Base-by-base conservation (phyloP, 2,888 invertebrate genomes). In the Tenthredo scrophulariae region DNA sequence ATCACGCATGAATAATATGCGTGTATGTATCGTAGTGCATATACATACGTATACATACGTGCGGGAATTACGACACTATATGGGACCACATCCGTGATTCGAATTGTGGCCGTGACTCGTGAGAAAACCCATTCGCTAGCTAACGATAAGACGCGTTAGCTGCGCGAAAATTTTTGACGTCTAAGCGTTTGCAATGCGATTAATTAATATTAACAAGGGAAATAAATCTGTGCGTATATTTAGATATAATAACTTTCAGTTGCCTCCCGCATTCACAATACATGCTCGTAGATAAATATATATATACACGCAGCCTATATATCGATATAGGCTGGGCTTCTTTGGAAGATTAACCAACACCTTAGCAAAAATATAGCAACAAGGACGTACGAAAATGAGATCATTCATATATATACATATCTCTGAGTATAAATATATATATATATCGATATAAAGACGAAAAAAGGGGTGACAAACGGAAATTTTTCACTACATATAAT, bases 271-370 rank as follows among this genome's bases (percentile, higher is more conserved):
- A 54, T 54, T 77, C 46, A 46, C 75, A 54, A 50, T 50, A 77
- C 77, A 54, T n/a, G 77, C 77, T 77, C 77, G 46, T 54, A 54
- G 77, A 77, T 40, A 67, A 83, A 83, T 67, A 83, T 46, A 82
- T 43, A 80, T 46, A 79, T 50, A 62, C 62, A 62, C 80, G 26
- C 58, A 80, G 65, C 80, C 77, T 22, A 54, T 22, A 54, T 54
- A 54, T 75, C 43, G 15, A 43, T 13, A 40, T 13, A 22, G 46
- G 43, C 46, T 33, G 29, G 26, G 10, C n/a, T 46, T 83, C 83
- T 83, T 65, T 83, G 46, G 83, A 83, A 83, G 83, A 83, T 83
- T 83, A 83, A 83, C 83, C 83, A 83, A 83, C 83, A 83, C 83
- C 83, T 65, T 83, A 83, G 65, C 65, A 70, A 65, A 83, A 83